Evolutionary conservation across 2,113 vertebrate genomes (phyloP), one percentile per base, ranked within the genome.

Genomic region (Typhlomys cinereus): DNA sequence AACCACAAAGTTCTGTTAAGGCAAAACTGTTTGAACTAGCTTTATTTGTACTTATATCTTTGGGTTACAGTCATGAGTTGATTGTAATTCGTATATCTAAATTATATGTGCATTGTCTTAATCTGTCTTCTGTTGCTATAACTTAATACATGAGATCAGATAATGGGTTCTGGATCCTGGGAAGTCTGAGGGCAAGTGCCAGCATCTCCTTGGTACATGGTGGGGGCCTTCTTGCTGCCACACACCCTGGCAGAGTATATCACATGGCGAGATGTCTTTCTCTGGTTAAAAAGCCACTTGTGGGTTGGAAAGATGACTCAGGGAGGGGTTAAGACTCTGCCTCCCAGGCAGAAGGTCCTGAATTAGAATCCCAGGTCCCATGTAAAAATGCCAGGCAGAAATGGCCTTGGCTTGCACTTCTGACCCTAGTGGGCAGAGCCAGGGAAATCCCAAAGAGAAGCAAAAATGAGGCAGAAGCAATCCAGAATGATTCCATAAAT

Each of bases 21-120:
- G 23, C 52, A 90, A 87, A 92, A 36, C 66, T 92, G 31, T 88
- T 84, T 66, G 5, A 46, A 66, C n/a, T n/a, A n/a, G n/a, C n/a
- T n/a, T n/a, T n/a, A n/a, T n/a, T n/a, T n/a, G n/a, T n/a, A n/a
- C 21, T 20, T 21, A 41, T 6, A 81, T 34, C 11, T 9, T 88
- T 87, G 18, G 57, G 41, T 13, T 74, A 64, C 15, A n/a, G 20
- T 39, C 0, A 23, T 46, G 8, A 80, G 76, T 88, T 41, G 83
- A 81, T 21, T 27, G 31, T 13, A 86, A 48, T 31, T 85, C 71
- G 27, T 0, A 39, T 62, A 4, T 57, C 41, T 86, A 67, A 78
- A 31, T n/a, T 70, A 71, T 39, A 48, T 74, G n/a, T n/a, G n/a
- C n/a, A n/a, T n/a, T n/a, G 27, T 75, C 17, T 86, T 39, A 31